These are phyloP conservation scores for Euproctis similis DNA, from an alignment of 2,888 invertebrate genomes.

Conservation along the genomic window DNA sequence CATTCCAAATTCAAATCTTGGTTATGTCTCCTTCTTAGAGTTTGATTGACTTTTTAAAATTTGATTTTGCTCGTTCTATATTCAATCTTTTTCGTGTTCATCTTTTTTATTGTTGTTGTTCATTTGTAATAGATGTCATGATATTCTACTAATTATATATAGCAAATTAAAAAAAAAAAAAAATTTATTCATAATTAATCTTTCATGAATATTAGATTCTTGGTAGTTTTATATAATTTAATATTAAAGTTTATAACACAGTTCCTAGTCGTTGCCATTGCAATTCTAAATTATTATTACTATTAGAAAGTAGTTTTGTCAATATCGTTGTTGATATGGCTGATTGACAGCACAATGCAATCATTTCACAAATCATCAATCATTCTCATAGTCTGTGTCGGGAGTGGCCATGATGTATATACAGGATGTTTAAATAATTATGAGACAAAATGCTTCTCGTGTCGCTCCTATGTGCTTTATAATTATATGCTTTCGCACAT, in stretches of 20 bases:
- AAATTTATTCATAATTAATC: neutral
- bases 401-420: conserved; percentile 36
- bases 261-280: conserved; percentile 1
- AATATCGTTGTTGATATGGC: too few species aligned
- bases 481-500: conserved; percentile 36
- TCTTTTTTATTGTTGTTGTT: neutral
- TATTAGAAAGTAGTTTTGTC: conserved; percentile 1
- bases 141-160: neutral
- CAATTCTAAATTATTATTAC: conserved; percentile 3
- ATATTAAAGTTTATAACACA: neutral
- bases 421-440: conserved; percentile 21
- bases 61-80: too few species aligned
- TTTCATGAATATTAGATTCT: neutral
- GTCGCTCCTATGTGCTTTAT: conserved; percentile 42
- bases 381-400: conserved; percentile 36
- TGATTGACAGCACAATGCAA: conserved; percentile 25
- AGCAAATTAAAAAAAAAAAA: too few species aligned
- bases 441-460: conserved; percentile 26
- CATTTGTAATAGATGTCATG: neutral
- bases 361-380: conserved; percentile 32
- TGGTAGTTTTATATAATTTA: neutral
- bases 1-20: conserved; percentile 14
- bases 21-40: too few species aligned
- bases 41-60: too few species aligned
- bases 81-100: conserved; percentile 1